Conservation (phyloP, 2,113 vertebrate species). For the Zosterops borbonicus region DNA sequence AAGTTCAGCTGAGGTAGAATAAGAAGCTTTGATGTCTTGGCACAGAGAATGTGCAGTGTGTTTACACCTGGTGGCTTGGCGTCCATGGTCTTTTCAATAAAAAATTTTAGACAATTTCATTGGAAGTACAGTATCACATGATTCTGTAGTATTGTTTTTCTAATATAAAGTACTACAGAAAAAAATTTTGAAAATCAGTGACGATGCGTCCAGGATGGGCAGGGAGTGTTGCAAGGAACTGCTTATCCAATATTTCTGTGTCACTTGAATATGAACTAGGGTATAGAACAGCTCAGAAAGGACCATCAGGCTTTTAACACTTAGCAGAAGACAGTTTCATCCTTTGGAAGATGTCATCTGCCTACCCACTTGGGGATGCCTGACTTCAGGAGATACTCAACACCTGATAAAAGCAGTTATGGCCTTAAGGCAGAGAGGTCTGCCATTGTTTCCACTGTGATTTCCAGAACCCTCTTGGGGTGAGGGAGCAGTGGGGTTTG, state of each 20-base stretch:
- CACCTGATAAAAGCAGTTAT: background rate
- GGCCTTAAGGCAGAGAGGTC: too few relatives aligned
- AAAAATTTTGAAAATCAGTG: background rate
- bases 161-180: background rate
- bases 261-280: background rate
- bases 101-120: background rate
- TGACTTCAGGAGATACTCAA: background rate
- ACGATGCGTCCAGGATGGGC: background rate
- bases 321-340: background rate
- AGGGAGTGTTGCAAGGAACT: background rate
- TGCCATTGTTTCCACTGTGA: rapidly evolving
- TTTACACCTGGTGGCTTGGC: background rate
- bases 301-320: background rate
- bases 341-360: background rate
- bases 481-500: background rate
- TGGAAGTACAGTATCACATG: background rate
- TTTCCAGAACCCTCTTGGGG: rapidly evolving
- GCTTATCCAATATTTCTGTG: background rate
- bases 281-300: background rate
- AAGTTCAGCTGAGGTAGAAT: background rate
- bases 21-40: background rate
- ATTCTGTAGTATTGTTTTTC: background rate
- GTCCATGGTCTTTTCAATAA: background rate
- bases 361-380: background rate
- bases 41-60: background rate